These are phyloP conservation scores for Dryobota labecula DNA, from an alignment of 2,888 invertebrate genomes.

Conservation along the genomic window DNA sequence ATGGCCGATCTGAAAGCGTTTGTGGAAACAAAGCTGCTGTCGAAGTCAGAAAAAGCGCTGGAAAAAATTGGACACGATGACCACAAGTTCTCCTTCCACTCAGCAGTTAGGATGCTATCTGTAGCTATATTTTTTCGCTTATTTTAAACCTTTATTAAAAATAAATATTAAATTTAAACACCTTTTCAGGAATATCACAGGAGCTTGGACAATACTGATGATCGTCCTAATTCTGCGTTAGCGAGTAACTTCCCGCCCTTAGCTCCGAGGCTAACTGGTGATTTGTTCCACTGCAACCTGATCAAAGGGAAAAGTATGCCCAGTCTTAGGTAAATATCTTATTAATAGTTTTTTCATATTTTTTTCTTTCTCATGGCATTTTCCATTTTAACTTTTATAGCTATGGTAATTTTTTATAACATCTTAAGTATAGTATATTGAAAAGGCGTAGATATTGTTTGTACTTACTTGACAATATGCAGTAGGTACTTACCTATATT, in stretches of 20 bases:
- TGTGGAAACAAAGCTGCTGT: constrained; percentile 97
- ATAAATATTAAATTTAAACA: constrained; percentile 26
- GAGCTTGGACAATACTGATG: constrained; percentile 95
- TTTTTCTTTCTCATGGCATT: constrained; percentile 58
- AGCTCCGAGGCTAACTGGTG: constrained; percentile 88
- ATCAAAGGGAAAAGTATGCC: constrained; percentile 99
- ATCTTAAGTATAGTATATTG: constrained; percentile 36
- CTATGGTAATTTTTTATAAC: constrained; percentile 40
- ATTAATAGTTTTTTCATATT: constrained; percentile 18
- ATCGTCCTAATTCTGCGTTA: constrained; percentile 93
- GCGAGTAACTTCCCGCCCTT: constrained; percentile 92
- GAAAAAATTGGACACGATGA: constrained; percentile 97
- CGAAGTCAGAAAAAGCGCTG: constrained; percentile 97
- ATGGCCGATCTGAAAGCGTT: constrained; percentile 97
- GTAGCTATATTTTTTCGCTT: constrained; percentile 83
- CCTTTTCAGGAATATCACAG: constrained; percentile 94
- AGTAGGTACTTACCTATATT: constrained; percentile 36
- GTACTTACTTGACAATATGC: constrained; percentile 41
- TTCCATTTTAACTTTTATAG: constrained; percentile 53
- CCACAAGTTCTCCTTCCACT: constrained; percentile 90
- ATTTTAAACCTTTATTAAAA: constrained; percentile 39
- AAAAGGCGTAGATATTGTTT: constrained; percentile 50
- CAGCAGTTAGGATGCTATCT: constrained; percentile 92
- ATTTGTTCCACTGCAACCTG: constrained; percentile 91
- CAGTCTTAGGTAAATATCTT: constrained; percentile 94